Evolutionary conservation across 92 coral and sea anemone species (phyloP).

Genomic region (Pocillopora grandis): DNA sequence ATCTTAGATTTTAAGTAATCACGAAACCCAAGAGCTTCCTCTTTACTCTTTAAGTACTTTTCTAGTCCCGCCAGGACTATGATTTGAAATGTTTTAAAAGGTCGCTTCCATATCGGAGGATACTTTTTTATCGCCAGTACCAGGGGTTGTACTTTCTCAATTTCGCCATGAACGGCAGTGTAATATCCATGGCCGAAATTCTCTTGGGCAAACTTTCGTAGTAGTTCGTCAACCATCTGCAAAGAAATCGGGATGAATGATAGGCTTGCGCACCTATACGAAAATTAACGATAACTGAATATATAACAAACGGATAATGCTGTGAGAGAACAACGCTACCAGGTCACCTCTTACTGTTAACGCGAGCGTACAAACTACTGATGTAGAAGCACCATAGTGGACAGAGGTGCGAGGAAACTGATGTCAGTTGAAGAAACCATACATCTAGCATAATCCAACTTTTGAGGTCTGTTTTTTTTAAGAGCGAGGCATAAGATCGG

Average conservation of each 20-base stretch:
- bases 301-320: no score
- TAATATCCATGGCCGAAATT: conserved; percentile 11
- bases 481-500: no score
- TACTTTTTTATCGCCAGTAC: background rate
- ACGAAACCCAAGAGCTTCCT: background rate
- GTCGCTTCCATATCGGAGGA: background rate
- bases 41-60: background rate
- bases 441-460: no score
- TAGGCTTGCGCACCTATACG: no score
- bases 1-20: background rate
- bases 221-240: background rate
- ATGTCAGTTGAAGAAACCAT: no score
- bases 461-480: no score
- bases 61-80: background rate
- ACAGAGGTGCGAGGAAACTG: no score
- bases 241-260: background rate
- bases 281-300: no score
- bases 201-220: conserved; percentile 2
- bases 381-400: no score
- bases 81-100: background rate
- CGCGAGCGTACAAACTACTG: no score
- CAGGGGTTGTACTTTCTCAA: background rate
- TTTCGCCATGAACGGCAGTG: conserved; percentile 9
- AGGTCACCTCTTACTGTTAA: no score
- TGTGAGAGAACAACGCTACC: no score